phyloP scores from a whole-genome alignment of 2,888 invertebrate species.

The Rhaphigaster nebulosa region DNA sequence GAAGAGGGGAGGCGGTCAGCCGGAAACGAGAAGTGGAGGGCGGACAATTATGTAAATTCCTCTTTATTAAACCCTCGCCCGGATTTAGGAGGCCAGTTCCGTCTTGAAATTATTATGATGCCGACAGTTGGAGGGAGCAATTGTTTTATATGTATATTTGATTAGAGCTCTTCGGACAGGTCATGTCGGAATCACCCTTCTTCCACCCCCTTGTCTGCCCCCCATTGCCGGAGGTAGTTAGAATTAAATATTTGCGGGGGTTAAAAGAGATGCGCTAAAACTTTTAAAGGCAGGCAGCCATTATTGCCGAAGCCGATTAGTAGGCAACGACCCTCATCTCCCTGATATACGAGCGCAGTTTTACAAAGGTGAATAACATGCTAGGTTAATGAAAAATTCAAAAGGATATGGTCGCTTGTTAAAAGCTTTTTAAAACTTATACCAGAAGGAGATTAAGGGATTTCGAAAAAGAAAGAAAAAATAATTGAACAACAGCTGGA shows the following conservation, averaged over 20 bases:
- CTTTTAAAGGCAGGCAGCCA: conserved; percentile 13
- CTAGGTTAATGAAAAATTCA: conserved; percentile 32
- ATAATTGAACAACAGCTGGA: conserved; percentile 3
- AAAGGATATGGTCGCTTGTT: conserved; percentile 15
- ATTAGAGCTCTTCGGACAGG: conserved; percentile 13
- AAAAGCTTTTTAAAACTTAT: conserved; percentile 31
- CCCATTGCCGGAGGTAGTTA: conserved; percentile 27
- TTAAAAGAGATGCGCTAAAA: conserved; percentile 19
- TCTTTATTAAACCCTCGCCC: conserved; percentile 61
- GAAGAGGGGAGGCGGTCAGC: conserved; percentile 33
- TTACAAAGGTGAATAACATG: conserved; percentile 12
- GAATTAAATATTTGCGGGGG: conserved; percentile 57
- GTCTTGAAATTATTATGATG: conserved; percentile 58
- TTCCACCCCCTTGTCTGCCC: no score
- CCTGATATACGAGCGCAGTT: neutral
- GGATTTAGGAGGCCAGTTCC: conserved; percentile 58
- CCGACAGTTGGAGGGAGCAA: conserved; percentile 26
- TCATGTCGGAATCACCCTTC: neutral
- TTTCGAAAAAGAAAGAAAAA: neutral
- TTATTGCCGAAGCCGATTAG: conserved; percentile 28
- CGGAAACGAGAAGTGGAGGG: conserved; percentile 21
- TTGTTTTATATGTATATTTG: conserved; percentile 59
- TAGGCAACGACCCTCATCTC: neutral
- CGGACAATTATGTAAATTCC: conserved; percentile 63
- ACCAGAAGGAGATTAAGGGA: conserved; percentile 23